Percentiles rank a stretch among this genome's conserved stretches.
Evolutionary conservation across 2,888 invertebrate species (phyloP).

Genomic region (Hofmannophila pseudospretella): DNA sequence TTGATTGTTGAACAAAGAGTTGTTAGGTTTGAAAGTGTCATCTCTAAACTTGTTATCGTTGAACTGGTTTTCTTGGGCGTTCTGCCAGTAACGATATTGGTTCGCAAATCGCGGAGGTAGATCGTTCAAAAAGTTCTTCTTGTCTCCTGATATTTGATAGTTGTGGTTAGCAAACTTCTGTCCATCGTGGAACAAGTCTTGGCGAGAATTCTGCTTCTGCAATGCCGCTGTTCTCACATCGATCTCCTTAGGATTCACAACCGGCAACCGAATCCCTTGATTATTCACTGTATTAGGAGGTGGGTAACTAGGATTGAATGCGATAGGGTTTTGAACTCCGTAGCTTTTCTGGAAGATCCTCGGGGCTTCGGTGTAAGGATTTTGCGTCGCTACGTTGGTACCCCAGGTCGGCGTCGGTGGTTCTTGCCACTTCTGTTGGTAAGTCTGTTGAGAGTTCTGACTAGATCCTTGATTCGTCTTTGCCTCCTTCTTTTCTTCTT

Average conservation of each 20-base stretch:
- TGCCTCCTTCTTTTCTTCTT: constrained; percentile 53
- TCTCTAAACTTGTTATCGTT: constrained; percentile 62
- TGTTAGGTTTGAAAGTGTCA: constrained; percentile 38
- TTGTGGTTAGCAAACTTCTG: constrained; percentile 52
- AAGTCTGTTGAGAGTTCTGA: constrained; percentile 35
- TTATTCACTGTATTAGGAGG: constrained; percentile 26
- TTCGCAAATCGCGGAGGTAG: constrained; percentile 68
- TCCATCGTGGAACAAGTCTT: constrained; percentile 55
- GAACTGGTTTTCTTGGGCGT: constrained; percentile 50
- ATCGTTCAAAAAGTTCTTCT: constrained; percentile 65
- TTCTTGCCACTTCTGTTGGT: constrained; percentile 40
- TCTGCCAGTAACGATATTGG: constrained; percentile 66
- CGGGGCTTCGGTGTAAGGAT: constrained; percentile 30
- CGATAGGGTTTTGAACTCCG: constrained; percentile 45
- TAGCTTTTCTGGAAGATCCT: constrained; percentile 56
- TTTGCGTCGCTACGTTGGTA: constrained; percentile 5
- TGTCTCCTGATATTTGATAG: constrained; percentile 61
- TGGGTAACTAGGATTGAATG: constrained; percentile 48
- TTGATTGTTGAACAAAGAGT: constrained; percentile 26
- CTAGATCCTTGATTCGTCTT: constrained; percentile 37
- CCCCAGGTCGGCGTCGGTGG: constrained; percentile 20
- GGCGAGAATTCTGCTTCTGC: constrained; percentile 64
- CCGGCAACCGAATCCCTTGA: constrained; percentile 58
- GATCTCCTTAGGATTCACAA: constrained; percentile 73
- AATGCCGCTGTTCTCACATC: constrained; percentile 69